These are phyloP conservation scores for Oenanthe oenanthe DNA, from an alignment of 2,113 vertebrate genomes.

Conservation along the genomic window DNA sequence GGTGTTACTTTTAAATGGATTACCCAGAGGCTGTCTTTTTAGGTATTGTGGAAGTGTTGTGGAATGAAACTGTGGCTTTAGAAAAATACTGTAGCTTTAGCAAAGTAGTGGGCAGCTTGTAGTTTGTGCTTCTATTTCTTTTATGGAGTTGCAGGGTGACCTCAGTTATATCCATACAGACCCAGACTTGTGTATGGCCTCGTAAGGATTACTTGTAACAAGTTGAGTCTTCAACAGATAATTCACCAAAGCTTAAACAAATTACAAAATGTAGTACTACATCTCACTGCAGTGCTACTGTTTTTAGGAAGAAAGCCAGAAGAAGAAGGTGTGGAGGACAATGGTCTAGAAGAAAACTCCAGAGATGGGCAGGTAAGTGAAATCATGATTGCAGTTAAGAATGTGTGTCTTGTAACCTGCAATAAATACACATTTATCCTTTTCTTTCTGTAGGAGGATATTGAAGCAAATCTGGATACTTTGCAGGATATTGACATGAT, in stretches of 20 bases:
- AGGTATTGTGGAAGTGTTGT: not conserved
- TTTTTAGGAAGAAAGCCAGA: conserved; percentile 82
- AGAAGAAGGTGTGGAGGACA: conserved; percentile 87
- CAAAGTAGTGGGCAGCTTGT: not conserved
- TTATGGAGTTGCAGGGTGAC: not conserved
- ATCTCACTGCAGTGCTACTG: not conserved
- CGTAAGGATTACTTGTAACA: not conserved
- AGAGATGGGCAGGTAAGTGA: conserved; percentile 84
- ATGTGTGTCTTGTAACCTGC: not conserved
- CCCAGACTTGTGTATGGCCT: too few relatives aligned
- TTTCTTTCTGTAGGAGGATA: conserved; percentile 78
- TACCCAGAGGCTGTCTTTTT: not conserved
- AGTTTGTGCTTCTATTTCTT: not conserved
- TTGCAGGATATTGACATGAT: conserved; percentile 95
- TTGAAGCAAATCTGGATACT: conserved; percentile 84
- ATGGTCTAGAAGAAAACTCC: conserved; percentile 88
- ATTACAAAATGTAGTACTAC: not conserved
- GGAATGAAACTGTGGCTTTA: not conserved
- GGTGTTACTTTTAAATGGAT: not conserved
- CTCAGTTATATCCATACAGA: not conserved
- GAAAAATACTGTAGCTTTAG: not conserved
- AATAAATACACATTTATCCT: not conserved
- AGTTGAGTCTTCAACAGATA: not conserved
- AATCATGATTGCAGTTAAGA: not conserved
- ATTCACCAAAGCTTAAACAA: not conserved